These are phyloP conservation scores for Miltochrista miniata DNA, from an alignment of 2,888 invertebrate genomes.

Conservation along the genomic window DNA sequence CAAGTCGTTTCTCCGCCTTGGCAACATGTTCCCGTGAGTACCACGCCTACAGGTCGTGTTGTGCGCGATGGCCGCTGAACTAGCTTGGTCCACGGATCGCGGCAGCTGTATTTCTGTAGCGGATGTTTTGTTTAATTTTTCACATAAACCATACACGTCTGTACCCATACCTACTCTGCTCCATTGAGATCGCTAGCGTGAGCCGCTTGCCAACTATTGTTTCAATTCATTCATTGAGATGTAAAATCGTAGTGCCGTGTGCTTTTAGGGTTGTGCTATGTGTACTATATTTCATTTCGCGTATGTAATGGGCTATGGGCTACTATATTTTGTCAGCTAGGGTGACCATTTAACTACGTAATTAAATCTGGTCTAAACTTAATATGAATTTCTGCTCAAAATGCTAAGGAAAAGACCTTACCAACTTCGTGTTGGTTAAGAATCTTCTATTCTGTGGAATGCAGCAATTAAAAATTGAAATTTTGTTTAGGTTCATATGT, in stretches of 20 bases:
- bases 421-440: too few species aligned
- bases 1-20: background rate
- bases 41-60: background rate
- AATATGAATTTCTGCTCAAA: too few species aligned
- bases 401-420: too few species aligned
- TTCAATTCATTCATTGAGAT: conserved; percentile 21
- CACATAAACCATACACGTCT: conserved; percentile 17
- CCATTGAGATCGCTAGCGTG: conserved; percentile 3
- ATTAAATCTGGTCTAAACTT: too few species aligned
- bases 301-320: too few species aligned
- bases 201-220: conserved; percentile 13
- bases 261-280: background rate
- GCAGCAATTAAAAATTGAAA: too few species aligned
- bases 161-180: background rate
- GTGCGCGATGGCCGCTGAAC: background rate
- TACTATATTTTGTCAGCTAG: too few species aligned
- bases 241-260: conserved; percentile 7
- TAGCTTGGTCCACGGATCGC: background rate
- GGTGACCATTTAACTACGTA: too few species aligned
- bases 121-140: conserved; percentile 39
- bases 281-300: too few species aligned
- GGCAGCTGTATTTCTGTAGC: conserved; percentile 29
- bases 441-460: too few species aligned
- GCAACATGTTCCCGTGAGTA: background rate
- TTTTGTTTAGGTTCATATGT: too few species aligned